Conservation (phyloP, 2,797 vertebrate species). For the Myotis pilosus region DNA sequence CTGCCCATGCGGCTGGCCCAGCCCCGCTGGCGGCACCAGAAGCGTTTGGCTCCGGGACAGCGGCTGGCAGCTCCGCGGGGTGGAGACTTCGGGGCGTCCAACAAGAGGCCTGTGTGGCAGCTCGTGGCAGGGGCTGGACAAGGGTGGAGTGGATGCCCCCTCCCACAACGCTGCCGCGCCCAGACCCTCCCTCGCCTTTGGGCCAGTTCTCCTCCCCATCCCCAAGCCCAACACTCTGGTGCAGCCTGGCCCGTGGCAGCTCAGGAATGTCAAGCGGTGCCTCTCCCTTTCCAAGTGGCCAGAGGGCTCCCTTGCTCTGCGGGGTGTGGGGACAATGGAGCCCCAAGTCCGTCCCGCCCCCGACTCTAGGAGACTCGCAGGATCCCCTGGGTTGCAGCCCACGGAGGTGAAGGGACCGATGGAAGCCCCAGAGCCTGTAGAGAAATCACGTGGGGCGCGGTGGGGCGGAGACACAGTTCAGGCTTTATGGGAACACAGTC, state of each 20-base stretch:
- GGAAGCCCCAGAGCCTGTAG: not conserved
- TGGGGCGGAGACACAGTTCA: not conserved
- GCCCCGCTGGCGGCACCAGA: not conserved
- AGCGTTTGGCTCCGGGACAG: not conserved
- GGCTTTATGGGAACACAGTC: not conserved
- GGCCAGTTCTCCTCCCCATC: not conserved
- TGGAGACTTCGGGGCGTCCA: not conserved
- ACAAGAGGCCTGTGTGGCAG: not conserved
- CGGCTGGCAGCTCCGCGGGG: not conserved
- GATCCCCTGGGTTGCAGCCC: not conserved
- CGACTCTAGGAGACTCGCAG: not conserved
- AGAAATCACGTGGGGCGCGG: not conserved
- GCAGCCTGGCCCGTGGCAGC: not conserved
- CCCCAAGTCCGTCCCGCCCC: not conserved
- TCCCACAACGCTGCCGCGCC: not conserved
- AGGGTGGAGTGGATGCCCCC: not conserved
- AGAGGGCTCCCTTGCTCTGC: not conserved
- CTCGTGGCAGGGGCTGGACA: not conserved
- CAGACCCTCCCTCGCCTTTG: not conserved
- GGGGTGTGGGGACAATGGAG: not conserved
- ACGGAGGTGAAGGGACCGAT: not conserved
- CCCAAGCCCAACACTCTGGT: constrained; percentile 12
- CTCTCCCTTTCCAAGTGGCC: constrained; percentile 59
- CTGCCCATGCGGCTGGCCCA: rapidly evolving
- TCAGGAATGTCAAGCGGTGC: constrained; percentile 61